Evolutionary conservation across 64 coral and sea anemone species (phyloP), one percentile per base, ranked within the genome.

Genomic region (Montipora cactus): DNA sequence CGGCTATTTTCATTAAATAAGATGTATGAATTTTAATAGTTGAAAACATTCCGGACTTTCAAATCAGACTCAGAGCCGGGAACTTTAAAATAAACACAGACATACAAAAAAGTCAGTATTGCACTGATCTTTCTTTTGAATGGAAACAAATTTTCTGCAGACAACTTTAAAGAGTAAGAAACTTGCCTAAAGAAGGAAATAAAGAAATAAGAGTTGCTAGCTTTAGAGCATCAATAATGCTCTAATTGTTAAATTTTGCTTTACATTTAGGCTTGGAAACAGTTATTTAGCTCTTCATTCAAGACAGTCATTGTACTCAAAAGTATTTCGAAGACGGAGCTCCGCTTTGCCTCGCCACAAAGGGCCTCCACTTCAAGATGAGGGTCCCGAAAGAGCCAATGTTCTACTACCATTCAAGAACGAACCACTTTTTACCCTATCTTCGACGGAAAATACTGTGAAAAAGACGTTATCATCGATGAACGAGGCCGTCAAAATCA

Each of bases 251-350:
- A 19, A 6, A 57, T 70, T 5, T 71, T 18, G 5, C 67, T 49
- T n/a, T 49, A 4, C 21, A 20, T 64, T 47, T 23, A 86, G 82
- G 82, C 28, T 49, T 86, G 66, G 82, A 86, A 72, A 86, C 82
- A 49, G 62, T 86, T 49, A 86, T 86, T 21, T 86, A 67, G 68
- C 62, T 47, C 59, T 18, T 2, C 44, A 4, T 18, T n/a, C 16
- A 46, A 62, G 58, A 67, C 12, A 67, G 37, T 25, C 81, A 67
- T 14, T 19, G 37, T 7, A 67, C 14, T 47, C 58, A 8, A 64
- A 64, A 12, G 14, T 18, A 67, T 7, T 45, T 2, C 28, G 18
- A 1, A 84, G 19, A 23, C 16, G 3, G 19, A 48, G 53, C 11
- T 57, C 6, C 7, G 55, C 8, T 44, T 20, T 16, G 81, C 7